These are phyloP conservation scores for Venustaconcha ellipsiformis DNA, from an alignment of 1,140 invertebrate genomes.

Conservation along the genomic window DNA sequence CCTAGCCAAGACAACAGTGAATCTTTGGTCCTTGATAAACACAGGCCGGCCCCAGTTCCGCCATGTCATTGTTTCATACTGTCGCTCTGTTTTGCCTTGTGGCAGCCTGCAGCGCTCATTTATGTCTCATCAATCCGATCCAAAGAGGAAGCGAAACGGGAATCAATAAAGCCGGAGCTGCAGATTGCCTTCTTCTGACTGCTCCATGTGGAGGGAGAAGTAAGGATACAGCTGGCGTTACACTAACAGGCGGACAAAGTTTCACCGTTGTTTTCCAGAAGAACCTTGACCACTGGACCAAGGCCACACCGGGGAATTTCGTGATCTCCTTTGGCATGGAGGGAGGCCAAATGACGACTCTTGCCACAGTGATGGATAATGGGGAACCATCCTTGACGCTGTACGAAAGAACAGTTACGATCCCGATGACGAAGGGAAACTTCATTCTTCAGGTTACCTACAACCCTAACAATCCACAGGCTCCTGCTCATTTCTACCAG, in stretches of 20 bases:
- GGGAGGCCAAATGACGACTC: background rate
- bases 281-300: slow-evolving; percentile 35
- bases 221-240: slow-evolving; percentile 1
- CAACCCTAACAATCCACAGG: slow-evolving; percentile 20
- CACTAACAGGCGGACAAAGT: slow-evolving; percentile 13
- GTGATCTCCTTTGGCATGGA: background rate
- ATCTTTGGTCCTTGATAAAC: too few relatives aligned
- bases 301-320: slow-evolving; percentile 27
- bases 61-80: background rate
- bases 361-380: slow-evolving; percentile 25
- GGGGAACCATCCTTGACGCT: slow-evolving; percentile 33
- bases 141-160: slow-evolving; percentile 28
- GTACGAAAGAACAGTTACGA: slow-evolving; percentile 20
- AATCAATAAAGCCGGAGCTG: slow-evolving; percentile 29
- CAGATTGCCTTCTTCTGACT: slow-evolving; percentile 22
- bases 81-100: background rate
- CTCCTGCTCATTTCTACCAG: slow-evolving; percentile 31
- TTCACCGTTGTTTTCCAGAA: slow-evolving; percentile 39
- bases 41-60: too few relatives aligned
- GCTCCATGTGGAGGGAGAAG: slow-evolving; percentile 25
- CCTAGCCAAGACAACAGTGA: too few relatives aligned
- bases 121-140: slow-evolving; percentile 29
- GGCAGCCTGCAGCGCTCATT: slow-evolving; percentile 13
- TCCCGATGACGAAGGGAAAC: slow-evolving; percentile 3
- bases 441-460: slow-evolving; percentile 25